A percentile compares a stretch with the other conserved stretches of the same genome.
Evolutionary conservation across 30 jellyfish, hydroid and myxozoan species (phyloP).

Genomic region (Thelohanellus kitauei): DNA sequence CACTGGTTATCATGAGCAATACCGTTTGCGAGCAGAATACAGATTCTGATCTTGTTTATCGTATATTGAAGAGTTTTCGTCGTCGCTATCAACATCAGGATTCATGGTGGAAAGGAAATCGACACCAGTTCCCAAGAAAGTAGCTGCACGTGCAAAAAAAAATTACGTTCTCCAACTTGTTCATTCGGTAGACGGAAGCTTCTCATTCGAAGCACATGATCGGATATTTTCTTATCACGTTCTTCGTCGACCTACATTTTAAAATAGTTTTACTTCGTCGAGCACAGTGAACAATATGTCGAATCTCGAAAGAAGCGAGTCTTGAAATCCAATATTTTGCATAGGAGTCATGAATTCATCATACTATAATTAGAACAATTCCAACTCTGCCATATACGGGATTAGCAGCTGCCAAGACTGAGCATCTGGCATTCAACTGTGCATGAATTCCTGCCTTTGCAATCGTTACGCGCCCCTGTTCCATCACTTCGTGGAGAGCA

Average conservation of each 20-base stretch:
- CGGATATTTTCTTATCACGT: constrained; percentile 50
- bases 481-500: constrained; percentile 97
- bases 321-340: constrained; percentile 98
- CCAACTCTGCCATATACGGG: constrained; percentile 96
- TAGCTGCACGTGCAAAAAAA: no score
- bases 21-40: constrained; percentile 33
- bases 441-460: constrained; percentile 96
- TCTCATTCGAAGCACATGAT: constrained; percentile 78
- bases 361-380: constrained; percentile 7
- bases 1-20: constrained; percentile 3
- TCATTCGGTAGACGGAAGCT: constrained; percentile 64
- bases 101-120: constrained; percentile 45
- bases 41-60: constrained; percentile 65
- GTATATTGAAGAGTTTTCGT: constrained; percentile 31
- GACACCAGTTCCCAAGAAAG: neutral
- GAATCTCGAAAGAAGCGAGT: constrained; percentile 63
- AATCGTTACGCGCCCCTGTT: constrained; percentile 91
- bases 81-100: constrained; percentile 26
- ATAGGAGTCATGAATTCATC: constrained; percentile 95
- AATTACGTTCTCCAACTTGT: constrained; percentile 94
- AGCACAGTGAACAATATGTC: constrained; percentile 70
- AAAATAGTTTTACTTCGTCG: constrained; percentile 24
- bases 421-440: constrained; percentile 79
- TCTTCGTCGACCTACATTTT: constrained; percentile 60
- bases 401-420: constrained; percentile 97